Percentiles rank a stretch among this genome's conserved stretches.
Evolutionary conservation across 1,140 invertebrate genomes (phyloP).

Genomic region (Drosophila sechellia): DNA sequence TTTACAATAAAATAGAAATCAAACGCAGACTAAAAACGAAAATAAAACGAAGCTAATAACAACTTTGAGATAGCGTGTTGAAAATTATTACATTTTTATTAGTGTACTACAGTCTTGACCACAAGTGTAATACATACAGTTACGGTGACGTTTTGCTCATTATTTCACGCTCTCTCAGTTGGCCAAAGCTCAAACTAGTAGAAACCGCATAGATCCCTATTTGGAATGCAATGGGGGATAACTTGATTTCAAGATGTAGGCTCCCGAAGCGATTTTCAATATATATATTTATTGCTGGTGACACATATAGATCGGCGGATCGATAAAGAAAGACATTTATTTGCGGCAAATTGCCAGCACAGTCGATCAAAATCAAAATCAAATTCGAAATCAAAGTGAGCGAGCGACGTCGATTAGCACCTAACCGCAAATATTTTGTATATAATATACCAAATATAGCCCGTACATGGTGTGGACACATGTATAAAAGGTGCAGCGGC

Average conservation of each 20-base stretch:
- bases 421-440: slow-evolving; percentile 59
- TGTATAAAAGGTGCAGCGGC: slow-evolving; percentile 39
- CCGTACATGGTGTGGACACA: slow-evolving; percentile 17
- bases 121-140: slow-evolving; percentile 19
- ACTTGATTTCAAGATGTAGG: slow-evolving; percentile 26
- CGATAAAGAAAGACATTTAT: slow-evolving; percentile 42
- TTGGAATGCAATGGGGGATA: slow-evolving; percentile 31
- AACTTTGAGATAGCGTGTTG: too few relatives aligned
- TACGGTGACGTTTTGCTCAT: slow-evolving; percentile 36
- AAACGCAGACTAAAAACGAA: too few relatives aligned
- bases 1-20: too few relatives aligned
- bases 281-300: not conserved
- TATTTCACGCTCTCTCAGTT: slow-evolving; percentile 15
- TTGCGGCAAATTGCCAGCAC: slow-evolving; percentile 56
- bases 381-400: slow-evolving; percentile 39
- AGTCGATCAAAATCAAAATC: slow-evolving; percentile 43
- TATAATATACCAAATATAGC: slow-evolving; percentile 23
- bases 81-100: not conserved
- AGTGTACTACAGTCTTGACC: slow-evolving; percentile 8
- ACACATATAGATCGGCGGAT: slow-evolving; percentile 27
- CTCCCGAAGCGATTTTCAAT: slow-evolving; percentile 17
- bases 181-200: slow-evolving; percentile 42
- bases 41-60: not conserved
- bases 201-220: slow-evolving; percentile 26
- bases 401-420: slow-evolving; percentile 71